phyloP scores from a whole-genome alignment of 2,888 invertebrate genomes.

The Orthosia gothica region DNA sequence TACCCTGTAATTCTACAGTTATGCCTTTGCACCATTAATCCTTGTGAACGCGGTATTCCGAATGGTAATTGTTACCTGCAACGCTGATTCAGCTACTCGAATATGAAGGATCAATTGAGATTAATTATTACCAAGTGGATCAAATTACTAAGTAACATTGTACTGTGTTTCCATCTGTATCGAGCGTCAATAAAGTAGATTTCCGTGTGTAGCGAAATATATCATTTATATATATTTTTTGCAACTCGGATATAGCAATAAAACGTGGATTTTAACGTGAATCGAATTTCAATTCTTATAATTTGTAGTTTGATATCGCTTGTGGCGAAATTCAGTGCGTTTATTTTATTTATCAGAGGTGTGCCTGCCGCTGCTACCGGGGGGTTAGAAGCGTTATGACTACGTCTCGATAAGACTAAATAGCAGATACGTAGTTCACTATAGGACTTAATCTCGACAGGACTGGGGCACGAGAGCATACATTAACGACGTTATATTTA shows the following conservation, averaged over 20 bases:
- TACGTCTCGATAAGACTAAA: too few relatives aligned
- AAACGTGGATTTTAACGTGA: constrained; percentile 51
- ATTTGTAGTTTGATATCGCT: constrained; percentile 58
- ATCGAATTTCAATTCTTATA: constrained; percentile 52
- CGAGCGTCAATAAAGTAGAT: constrained; percentile 27
- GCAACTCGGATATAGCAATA: constrained; percentile 34
- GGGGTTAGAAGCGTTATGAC: too few relatives aligned
- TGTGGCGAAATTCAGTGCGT: constrained; percentile 47
- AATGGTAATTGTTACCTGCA: constrained; percentile 43
- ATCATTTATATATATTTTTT: constrained; percentile 52
- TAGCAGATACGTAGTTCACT: too few relatives aligned
- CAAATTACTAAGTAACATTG: constrained; percentile 2
- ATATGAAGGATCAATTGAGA: constrained; percentile 35
- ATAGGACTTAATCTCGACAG: too few relatives aligned
- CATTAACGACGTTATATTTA: constrained; percentile 38
- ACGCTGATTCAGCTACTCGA: constrained; percentile 41
- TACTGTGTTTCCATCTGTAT: background rate
- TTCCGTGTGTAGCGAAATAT: constrained; percentile 25
- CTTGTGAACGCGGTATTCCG: constrained; percentile 41
- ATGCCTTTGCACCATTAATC: constrained; percentile 57
- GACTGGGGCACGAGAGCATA: constrained; percentile 19
- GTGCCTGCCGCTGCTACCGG: constrained; percentile 1
- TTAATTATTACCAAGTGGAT: constrained; percentile 19
- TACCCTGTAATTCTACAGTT: constrained; percentile 71
- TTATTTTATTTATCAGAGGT: constrained; percentile 52